Evolutionary conservation across 2,888 invertebrate genomes (phyloP), one percentile per base, ranked within the genome.

Genomic region (Lampropteryx suffumata): DNA sequence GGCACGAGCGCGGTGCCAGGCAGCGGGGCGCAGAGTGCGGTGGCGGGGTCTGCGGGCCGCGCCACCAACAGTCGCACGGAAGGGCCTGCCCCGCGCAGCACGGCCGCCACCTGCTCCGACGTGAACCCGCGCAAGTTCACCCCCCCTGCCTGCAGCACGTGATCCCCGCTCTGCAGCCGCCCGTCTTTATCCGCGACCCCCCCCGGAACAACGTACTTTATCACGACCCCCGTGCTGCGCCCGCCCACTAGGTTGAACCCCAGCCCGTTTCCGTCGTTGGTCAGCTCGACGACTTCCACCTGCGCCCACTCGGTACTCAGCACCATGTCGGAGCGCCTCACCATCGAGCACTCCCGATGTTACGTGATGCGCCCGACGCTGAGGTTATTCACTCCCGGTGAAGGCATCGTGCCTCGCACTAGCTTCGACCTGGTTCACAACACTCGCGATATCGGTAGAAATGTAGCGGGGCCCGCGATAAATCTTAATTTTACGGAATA

Each of bases 241-340:
- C 97, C 97, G 63, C 99, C 99, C 69, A 99, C 98, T 76, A 99
- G 96, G 68, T 99, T 99, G 89, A 99, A 99, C 59, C 99, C 99
- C 70, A 99, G 93, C 45, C 99, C 98, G 73, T 97, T 96, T 67
- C 98, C 99, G 92, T 99, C 99, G 88, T 99, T 99, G 68, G 96
- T 93, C 72, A 99, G 93, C 90, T 99, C 99, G 85, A 99, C 98
- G 75, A 98, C 97, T 94, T 99, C 99, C 84, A 99, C 98, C 93
- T 99, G 99, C 71, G 98, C 98, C 98, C 98, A 99, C 93, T 99
- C 99, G 84, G 99, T 99, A 91, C 97, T 98, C 91, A 99, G 93
- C 94, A 94, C 94, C 94, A 94, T 94, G 78, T 84, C 88, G 76
- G 69, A 67, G 68, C 74, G 76, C 74, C 78, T 84, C 77, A 90